Conservation (phyloP, 2,797 vertebrate genomes). For the Harpagifer antarcticus region DNA sequence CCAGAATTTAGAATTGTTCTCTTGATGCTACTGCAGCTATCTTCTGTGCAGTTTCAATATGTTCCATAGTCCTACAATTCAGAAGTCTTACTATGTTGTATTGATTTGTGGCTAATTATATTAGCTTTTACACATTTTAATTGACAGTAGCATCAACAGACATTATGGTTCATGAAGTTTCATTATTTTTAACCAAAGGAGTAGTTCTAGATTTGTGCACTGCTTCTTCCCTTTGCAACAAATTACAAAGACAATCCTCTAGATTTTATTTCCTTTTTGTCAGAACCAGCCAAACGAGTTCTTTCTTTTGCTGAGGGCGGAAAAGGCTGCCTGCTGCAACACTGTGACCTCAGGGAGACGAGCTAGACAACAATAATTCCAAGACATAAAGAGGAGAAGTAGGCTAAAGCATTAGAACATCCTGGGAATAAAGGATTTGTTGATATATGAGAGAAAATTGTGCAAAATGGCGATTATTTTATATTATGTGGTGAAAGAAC, state of each 20-base stretch:
- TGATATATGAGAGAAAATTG: constrained; percentile 13
- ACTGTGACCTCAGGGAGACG: constrained; percentile 69
- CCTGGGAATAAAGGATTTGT: background rate
- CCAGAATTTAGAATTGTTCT: background rate
- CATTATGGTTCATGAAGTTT: background rate
- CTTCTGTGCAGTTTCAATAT: background rate
- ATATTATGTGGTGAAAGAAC: background rate
- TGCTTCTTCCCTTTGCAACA: constrained; percentile 52
- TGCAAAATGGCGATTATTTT: constrained; percentile 5
- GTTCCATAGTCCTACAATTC: background rate
- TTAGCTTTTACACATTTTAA: background rate
- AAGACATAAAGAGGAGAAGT: constrained; percentile 44
- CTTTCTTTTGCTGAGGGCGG: constrained; percentile 66
- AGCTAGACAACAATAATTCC: constrained; percentile 63
- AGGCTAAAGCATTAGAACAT: constrained; percentile 22
- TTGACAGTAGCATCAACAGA: background rate
- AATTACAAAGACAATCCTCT: constrained; percentile 74
- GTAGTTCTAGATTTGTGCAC: constrained; percentile 25
- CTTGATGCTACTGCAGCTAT: background rate
- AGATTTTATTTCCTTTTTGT: constrained; percentile 85
- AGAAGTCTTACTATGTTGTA: background rate
- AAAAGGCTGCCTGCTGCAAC: constrained; percentile 71
- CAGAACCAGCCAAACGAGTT: constrained; percentile 87
- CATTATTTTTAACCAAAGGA: background rate
- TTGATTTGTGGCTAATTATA: background rate